Evolutionary conservation across 2,797 vertebrate species (phyloP).

Genomic region (Distichodus sexfasciatus): DNA sequence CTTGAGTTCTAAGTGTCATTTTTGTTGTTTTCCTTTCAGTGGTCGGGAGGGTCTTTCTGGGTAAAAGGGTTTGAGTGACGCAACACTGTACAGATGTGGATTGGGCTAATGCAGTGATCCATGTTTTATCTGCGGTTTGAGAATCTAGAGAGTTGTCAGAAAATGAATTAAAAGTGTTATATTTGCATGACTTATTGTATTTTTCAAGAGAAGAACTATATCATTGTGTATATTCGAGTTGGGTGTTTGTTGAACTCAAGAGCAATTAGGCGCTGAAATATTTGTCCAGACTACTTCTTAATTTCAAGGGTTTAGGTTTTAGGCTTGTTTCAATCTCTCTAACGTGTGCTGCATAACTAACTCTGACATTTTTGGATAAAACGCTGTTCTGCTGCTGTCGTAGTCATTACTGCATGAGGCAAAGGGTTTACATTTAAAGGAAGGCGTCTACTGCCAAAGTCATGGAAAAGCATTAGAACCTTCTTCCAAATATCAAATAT

Average conservation of each 20-base stretch:
- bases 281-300: slow-evolving; percentile 55
- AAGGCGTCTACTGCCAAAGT: slow-evolving; percentile 14
- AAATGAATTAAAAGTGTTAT: slow-evolving; percentile 70
- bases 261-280: slow-evolving; percentile 63
- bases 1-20: slow-evolving; percentile 71
- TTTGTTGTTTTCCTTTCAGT: slow-evolving; percentile 54
- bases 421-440: too few species aligned
- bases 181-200: slow-evolving; percentile 83
- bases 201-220: slow-evolving; percentile 75
- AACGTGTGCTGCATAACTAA: slow-evolving; percentile 58
- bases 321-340: slow-evolving; percentile 53
- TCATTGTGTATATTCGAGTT: slow-evolving; percentile 78
- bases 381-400: slow-evolving; percentile 41
- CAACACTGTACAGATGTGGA: slow-evolving; percentile 26
- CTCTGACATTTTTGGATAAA: slow-evolving; percentile 47
- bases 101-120: slow-evolving; percentile 62
- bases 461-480: slow-evolving; percentile 38
- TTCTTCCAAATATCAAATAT: background rate
- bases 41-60: background rate
- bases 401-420: slow-evolving; percentile 25
- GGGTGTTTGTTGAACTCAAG: slow-evolving; percentile 69
- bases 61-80: background rate
- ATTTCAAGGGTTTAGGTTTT: slow-evolving; percentile 62
- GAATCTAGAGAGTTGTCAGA: slow-evolving; percentile 67
- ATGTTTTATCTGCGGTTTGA: slow-evolving; percentile 65